A percentile compares a stretch with the other conserved stretches of the same genome.
Conservation (phyloP, 1,140 invertebrate genomes). For the Metopolophium dirhodum region DNA sequence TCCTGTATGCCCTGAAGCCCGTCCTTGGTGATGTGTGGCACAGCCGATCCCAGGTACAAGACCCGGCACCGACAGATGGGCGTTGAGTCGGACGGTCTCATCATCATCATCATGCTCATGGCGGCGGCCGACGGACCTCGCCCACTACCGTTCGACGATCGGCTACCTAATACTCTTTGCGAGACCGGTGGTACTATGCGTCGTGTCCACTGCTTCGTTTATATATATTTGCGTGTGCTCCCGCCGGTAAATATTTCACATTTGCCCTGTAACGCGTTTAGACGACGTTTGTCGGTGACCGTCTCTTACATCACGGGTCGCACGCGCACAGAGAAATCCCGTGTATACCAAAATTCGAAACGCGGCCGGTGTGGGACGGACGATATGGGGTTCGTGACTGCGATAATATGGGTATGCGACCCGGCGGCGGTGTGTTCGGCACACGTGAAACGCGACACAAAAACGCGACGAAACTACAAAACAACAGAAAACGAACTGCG, state of each 20-base stretch:
- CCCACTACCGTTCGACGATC: not conserved
- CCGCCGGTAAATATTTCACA: not conserved
- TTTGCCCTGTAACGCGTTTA: not conserved
- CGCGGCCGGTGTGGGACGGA: no score
- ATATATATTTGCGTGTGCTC: not conserved
- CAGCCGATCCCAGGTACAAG: slow-evolving; percentile 96
- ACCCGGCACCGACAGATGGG: slow-evolving; percentile 95
- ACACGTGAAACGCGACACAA: not conserved
- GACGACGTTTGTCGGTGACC: not conserved
- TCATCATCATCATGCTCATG: slow-evolving; percentile 51
- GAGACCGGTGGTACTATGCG: not conserved
- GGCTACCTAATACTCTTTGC: not conserved
- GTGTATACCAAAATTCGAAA: not conserved
- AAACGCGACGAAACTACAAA: not conserved
- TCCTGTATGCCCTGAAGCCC: slow-evolving; percentile 97
- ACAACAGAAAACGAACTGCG: not conserved
- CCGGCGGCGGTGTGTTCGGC: not conserved
- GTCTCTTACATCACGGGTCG: not conserved
- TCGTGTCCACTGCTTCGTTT: not conserved
- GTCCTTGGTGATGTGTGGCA: slow-evolving; percentile 97
- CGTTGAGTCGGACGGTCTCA: slow-evolving; percentile 68
- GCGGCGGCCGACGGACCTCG: not conserved
- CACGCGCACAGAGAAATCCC: not conserved
- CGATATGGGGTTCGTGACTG: no score
- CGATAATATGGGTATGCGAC: not conserved